A percentile compares a stretch with the other conserved stretches of the same genome.
Conservation (phyloP, 2,797 vertebrate species). For the Ceyx erithaca region DNA sequence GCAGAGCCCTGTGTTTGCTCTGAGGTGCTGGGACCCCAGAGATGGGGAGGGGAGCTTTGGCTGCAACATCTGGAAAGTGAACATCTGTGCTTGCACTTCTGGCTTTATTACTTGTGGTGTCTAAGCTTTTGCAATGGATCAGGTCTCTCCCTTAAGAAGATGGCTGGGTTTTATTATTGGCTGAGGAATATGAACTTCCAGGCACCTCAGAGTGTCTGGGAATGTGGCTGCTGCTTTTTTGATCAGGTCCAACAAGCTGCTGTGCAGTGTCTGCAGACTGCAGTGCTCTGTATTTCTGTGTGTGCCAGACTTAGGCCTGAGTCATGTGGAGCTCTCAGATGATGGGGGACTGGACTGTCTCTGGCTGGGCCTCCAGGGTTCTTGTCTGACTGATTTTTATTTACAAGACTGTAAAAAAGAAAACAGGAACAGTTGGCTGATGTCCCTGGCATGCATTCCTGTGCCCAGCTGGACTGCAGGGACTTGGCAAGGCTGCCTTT, state of each 20-base stretch:
- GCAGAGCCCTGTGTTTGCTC: not conserved
- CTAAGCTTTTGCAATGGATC: not conserved
- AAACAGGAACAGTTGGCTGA: not conserved
- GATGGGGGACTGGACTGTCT: not conserved
- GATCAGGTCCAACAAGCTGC: not conserved
- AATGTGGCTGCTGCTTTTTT: not conserved
- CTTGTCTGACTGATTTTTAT: not conserved
- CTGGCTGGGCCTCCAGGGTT: not conserved
- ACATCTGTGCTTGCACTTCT: not conserved
- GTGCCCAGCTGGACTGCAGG: slow-evolving; percentile 12
- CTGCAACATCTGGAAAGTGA: not conserved
- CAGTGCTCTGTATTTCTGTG: not conserved
- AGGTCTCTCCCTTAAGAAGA: not conserved
- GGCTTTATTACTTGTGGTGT: fast-evolving
- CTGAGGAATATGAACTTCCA: not conserved
- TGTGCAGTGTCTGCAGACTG: not conserved
- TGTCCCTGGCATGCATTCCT: not conserved
- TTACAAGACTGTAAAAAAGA: slow-evolving; percentile 5
- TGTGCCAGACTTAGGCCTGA: not conserved
- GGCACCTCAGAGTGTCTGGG: not conserved
- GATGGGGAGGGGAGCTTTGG: not conserved
- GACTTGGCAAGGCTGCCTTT: not conserved
- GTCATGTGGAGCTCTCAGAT: not conserved
- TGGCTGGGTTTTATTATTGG: not conserved
- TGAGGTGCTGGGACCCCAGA: not conserved